Evolutionary conservation across 2,797 vertebrate genomes (phyloP).

Genomic region (Alauda arvensis): DNA sequence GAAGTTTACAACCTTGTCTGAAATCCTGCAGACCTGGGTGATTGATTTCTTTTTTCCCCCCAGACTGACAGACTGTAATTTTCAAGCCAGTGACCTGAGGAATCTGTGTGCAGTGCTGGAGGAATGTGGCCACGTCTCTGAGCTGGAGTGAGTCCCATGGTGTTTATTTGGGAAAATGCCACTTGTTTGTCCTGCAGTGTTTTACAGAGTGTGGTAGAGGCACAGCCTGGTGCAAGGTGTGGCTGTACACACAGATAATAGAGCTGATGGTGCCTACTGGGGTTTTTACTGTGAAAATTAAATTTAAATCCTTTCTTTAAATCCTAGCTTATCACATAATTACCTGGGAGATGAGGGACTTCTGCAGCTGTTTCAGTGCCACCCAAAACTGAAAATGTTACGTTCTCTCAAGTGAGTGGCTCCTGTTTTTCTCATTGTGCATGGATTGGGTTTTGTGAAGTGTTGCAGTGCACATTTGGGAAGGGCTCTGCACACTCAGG

Average conservation of each 20-base stretch:
- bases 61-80: constrained; percentile 69
- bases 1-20: not conserved
- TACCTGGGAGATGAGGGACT: constrained; percentile 52
- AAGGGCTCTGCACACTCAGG: not conserved
- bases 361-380: constrained; percentile 12
- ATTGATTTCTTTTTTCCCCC: not conserved
- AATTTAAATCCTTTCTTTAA: not conserved
- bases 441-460: not conserved
- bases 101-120: constrained; percentile 69
- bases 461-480: not conserved
- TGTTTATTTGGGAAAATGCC: not conserved
- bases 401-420: constrained; percentile 66
- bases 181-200: not conserved
- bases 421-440: not conserved
- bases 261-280: not conserved
- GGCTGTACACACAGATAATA: not conserved
- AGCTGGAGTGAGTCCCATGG: constrained; percentile 80
- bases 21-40: not conserved
- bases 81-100: constrained; percentile 64
- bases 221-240: not conserved
- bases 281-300: not conserved
- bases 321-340: constrained; percentile 68
- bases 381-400: constrained; percentile 49
- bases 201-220: not conserved
- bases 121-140: constrained; percentile 45